Conservation (phyloP, 2,797 vertebrate species). For the Myotis daubentonii region DNA sequence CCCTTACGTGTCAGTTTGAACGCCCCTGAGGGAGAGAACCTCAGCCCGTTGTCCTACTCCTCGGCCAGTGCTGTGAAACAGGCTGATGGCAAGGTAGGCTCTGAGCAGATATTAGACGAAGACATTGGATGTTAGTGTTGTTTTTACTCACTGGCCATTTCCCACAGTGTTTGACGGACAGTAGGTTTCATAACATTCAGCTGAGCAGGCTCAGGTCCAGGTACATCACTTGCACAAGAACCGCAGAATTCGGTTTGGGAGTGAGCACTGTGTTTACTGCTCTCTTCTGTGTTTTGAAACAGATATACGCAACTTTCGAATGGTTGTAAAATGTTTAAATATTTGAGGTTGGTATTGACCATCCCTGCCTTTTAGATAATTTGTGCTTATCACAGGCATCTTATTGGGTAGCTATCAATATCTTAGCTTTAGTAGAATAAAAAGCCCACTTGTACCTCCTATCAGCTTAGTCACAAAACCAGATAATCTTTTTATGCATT, state of each 20-base stretch:
- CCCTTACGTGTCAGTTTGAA: constrained; percentile 87
- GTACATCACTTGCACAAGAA: neutral
- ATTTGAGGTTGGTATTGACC: neutral
- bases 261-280: neutral
- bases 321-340: neutral
- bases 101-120: neutral
- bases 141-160: neutral
- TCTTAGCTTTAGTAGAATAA: constrained; percentile 33
- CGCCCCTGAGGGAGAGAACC: constrained; percentile 86
- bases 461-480: neutral
- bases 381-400: neutral
- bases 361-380: neutral
- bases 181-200: neutral
- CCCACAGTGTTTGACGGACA: neutral
- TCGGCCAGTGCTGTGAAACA: constrained; percentile 89
- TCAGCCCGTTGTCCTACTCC: constrained; percentile 88
- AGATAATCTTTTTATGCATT: neutral
- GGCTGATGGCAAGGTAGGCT: constrained; percentile 87
- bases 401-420: neutral
- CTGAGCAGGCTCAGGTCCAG: neutral
- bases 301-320: constrained; percentile 5
- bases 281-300: constrained; percentile 16
- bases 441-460: neutral
- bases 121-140: neutral
- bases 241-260: neutral